These are phyloP conservation scores for Numenius arquata DNA, from an alignment of 2,113 vertebrate genomes.

Conservation along the genomic window DNA sequence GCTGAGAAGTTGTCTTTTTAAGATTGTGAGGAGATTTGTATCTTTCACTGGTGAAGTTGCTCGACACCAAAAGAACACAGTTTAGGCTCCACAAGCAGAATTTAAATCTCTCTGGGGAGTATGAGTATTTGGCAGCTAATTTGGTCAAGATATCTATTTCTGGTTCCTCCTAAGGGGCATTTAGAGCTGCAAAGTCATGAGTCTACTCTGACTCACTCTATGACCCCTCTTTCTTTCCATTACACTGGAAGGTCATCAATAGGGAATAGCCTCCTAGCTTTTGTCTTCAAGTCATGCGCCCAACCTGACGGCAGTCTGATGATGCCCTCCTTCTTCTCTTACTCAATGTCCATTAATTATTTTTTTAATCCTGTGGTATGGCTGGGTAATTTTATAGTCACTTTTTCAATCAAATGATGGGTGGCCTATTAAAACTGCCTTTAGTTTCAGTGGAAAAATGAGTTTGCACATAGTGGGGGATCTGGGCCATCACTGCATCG, in stretches of 20 bases:
- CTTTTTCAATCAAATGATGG: background rate
- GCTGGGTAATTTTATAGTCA: background rate
- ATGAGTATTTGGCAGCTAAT: background rate
- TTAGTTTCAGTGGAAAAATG: background rate
- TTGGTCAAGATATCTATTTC: constrained; percentile 8
- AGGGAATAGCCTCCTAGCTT: background rate
- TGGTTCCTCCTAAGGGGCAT: background rate
- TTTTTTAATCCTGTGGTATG: background rate
- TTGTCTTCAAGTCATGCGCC: background rate
- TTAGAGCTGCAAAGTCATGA: background rate
- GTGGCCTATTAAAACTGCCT: background rate
- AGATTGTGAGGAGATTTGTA: background rate
- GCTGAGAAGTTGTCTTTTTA: background rate
- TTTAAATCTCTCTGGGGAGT: constrained; percentile 1
- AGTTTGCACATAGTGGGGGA: background rate
- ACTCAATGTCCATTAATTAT: background rate
- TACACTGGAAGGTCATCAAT: background rate
- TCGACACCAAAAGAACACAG: background rate
- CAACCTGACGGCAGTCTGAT: background rate
- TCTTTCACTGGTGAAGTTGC: background rate
- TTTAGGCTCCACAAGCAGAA: background rate
- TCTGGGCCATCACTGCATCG: background rate
- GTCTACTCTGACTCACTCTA: background rate
- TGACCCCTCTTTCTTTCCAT: background rate
- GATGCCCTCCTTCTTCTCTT: background rate